Evolutionary conservation across 2,797 vertebrate genomes (phyloP).

Genomic region (Enteromius paludinosus): DNA sequence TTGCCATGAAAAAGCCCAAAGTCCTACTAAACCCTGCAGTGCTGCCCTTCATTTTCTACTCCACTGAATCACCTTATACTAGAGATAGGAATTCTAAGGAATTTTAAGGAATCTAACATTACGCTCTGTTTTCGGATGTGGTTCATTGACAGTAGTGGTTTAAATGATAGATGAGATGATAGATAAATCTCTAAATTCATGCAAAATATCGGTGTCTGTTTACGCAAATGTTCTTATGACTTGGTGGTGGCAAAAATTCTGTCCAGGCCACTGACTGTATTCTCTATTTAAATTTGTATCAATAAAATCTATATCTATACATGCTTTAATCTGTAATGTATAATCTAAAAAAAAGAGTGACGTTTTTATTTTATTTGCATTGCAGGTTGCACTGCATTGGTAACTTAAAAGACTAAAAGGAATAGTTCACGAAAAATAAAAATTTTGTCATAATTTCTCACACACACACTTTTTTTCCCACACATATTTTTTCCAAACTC

Average conservation of each 20-base stretch:
- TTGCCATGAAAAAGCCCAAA: slow-evolving; percentile 62
- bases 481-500: too few species aligned
- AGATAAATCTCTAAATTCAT: not conserved
- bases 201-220: not conserved
- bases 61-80: not conserved
- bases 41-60: not conserved
- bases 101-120: not conserved
- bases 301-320: too few species aligned
- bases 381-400: not conserved
- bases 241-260: not conserved
- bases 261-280: not conserved
- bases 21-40: slow-evolving; percentile 6
- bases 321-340: too few species aligned
- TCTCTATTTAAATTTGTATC: not conserved
- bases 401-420: too few species aligned
- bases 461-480: too few species aligned
- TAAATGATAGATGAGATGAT: not conserved
- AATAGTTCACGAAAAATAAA: too few species aligned
- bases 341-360: too few species aligned
- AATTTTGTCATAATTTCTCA: not conserved
- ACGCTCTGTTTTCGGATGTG: not conserved
- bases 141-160: not conserved
- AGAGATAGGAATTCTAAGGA: not conserved
- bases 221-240: not conserved
- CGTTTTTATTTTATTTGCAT: too few species aligned